phyloP scores from a whole-genome alignment of 1,140 invertebrate species.

The Chionoecetes opilio region DNA sequence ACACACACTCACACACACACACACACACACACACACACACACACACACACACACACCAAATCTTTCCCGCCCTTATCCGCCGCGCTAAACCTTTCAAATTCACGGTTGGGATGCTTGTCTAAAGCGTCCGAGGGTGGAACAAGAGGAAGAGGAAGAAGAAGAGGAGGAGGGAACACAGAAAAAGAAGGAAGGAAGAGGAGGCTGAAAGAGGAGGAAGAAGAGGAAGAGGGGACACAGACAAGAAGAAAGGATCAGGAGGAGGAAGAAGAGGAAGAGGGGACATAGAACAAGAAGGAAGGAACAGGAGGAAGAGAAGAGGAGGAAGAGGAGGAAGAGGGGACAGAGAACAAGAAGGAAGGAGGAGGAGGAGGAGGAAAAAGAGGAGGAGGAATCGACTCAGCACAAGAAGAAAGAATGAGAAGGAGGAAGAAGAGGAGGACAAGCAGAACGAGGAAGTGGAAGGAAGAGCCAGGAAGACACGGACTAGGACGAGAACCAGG shows the following conservation, averaged over 20 bases:
- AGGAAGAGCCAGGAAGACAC: no score
- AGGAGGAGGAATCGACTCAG: no score
- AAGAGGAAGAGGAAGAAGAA: neutral
- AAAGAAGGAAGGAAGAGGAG: neutral
- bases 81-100: conserved; percentile 29
- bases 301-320: neutral
- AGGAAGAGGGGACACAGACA: no score
- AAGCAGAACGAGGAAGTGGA: no score
- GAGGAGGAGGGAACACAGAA: neutral
- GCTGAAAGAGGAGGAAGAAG: neutral
- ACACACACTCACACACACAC: neutral
- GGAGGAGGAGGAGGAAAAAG: neutral
- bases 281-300: no score
- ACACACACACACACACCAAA: neutral
- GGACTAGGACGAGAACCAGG: no score
- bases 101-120: neutral
- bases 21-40: neutral
- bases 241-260: no score
- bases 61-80: conserved; percentile 15
- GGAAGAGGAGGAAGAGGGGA: neutral
- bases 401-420: no score
- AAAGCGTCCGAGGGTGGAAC: neutral
- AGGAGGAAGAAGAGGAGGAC: neutral
- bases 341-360: neutral
- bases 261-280: neutral